A percentile compares a stretch with the other conserved stretches of the same genome.
These are phyloP conservation scores for Nerophis ophidion DNA, from an alignment of 2,113 vertebrate genomes.

Conservation along the genomic window DNA sequence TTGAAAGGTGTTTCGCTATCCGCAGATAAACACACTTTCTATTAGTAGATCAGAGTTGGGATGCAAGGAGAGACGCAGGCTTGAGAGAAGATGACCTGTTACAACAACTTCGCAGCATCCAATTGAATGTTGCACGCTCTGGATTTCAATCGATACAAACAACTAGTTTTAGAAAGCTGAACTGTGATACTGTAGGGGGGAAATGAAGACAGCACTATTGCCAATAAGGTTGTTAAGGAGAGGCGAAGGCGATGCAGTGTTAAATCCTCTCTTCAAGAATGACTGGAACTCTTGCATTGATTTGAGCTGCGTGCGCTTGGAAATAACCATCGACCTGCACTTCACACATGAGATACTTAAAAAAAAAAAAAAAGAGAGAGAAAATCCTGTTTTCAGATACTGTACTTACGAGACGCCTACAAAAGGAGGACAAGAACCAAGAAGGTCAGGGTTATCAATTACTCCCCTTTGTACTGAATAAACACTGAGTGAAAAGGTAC, in stretches of 20 bases:
- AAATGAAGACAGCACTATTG: not conserved
- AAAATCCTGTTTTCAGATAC: conserved; percentile 10
- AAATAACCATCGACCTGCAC: conserved; percentile 27
- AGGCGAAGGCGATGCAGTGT: conserved; percentile 3
- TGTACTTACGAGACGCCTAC: conserved; percentile 18
- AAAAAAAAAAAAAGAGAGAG: not conserved
- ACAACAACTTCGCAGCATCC: conserved; percentile 29
- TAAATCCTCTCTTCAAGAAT: conserved; percentile 33
- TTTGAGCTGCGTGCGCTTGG: conserved; percentile 25
- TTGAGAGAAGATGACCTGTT: not conserved
- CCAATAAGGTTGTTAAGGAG: not conserved
- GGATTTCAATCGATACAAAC: conserved; percentile 21
- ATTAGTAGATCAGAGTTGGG: not conserved
- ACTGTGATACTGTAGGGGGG: conserved; percentile 18
- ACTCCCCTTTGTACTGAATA: conserved; percentile 4
- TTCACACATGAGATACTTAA: conserved; percentile 35
- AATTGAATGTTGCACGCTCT: conserved; percentile 22
- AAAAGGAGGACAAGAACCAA: conserved; percentile 20
- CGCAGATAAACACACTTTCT: conserved; percentile 5
- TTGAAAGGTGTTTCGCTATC: conserved; percentile 10
- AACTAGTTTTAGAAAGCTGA: conserved; percentile 33
- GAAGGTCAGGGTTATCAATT: conserved; percentile 20
- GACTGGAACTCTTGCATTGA: conserved; percentile 26
- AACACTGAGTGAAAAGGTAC: conserved; percentile 3
- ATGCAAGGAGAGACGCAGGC: not conserved